Percentiles rank a stretch among this genome's conserved stretches.
These are phyloP conservation scores for Bombus vancouverensis DNA, from an alignment of 1,140 invertebrate species.

Conservation along the genomic window DNA sequence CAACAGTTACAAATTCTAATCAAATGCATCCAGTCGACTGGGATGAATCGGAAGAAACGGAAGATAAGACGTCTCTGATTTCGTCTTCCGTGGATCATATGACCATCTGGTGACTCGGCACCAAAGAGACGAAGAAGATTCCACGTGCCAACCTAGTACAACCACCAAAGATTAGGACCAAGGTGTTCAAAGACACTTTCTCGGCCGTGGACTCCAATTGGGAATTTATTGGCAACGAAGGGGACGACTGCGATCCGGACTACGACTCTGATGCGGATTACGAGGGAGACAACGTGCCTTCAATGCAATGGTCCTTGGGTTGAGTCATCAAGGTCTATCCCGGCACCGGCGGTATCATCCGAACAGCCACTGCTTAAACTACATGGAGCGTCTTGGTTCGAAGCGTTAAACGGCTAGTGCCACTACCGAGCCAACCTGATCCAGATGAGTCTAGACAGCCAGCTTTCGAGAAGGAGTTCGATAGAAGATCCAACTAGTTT, in stretches of 20 bases:
- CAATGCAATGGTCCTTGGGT: conserved; percentile 40
- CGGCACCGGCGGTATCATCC: too few species aligned
- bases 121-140: conserved; percentile 80
- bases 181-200: conserved; percentile 85
- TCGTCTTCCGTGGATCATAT: conserved; percentile 89
- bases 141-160: conserved; percentile 88
- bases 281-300: conserved; percentile 72
- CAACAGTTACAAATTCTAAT: conserved; percentile 72
- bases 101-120: conserved; percentile 79
- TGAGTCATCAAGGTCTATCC: too few species aligned
- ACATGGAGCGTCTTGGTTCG: too few species aligned
- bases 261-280: conserved; percentile 80
- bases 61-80: conserved; percentile 81
- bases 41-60: conserved; percentile 81
- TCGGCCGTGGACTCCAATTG: conserved; percentile 94
- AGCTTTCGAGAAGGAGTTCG: too few species aligned
- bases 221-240: conserved; percentile 89
- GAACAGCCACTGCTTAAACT: too few species aligned
- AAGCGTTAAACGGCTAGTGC: too few species aligned
- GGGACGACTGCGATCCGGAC: conserved; percentile 80
- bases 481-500: too few species aligned
- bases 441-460: too few species aligned
- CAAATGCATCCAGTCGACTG: conserved; percentile 84
- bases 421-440: too few species aligned
- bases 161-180: conserved; percentile 86